Evolutionary conservation across 1,140 invertebrate genomes (phyloP), one percentile per base, ranked within the genome.

Genomic region (Aphis gossypii): DNA sequence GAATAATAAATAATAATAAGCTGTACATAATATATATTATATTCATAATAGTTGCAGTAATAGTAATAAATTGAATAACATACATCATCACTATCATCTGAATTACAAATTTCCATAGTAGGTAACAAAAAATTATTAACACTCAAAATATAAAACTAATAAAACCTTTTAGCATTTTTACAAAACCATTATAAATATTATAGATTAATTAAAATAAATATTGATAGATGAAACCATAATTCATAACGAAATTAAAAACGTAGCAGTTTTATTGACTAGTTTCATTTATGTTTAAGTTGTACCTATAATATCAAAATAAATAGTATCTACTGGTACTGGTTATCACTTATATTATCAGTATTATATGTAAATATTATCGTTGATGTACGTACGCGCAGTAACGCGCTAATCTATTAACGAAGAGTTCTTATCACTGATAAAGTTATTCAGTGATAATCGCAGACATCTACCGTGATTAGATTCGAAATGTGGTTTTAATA

Each of bases 91-190:
- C 25, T 92, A 23, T 76, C 46, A 35, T 92, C n/a, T 20, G 20
- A 83, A 54, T 92, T 83, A 38, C n/a, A 46, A 35, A 92, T 83
- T 35, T 92, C 90, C 90, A 92, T 92, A 48, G 89, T 90, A 90
- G 25, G 14, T 89, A 51, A 0, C 23, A 5, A 18, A 56, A 25
- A 38, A 89, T 48, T 89, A 18, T 21, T 89, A 46, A 86, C 44
- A 38, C 25, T 89, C 3, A 38, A 89, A 56, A 56, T 38, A 30
- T 38, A 89, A 89, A 89, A 89, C 35, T 89, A 25, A 30, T 44
- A 46, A 86, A 44, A 20, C 18, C 14, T 46, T 11, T 51, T 87
- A 51, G 8, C 6, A 48, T 30, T 88, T 51, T 7, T 48, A 35
- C 18, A 48, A 25, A 35, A 88, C 21, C 60, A 76, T 76, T n/a